Percentiles rank a stretch among this genome's conserved stretches.
Evolutionary conservation across 2,888 invertebrate genomes (phyloP).

Genomic region (Parnassius smintheus): DNA sequence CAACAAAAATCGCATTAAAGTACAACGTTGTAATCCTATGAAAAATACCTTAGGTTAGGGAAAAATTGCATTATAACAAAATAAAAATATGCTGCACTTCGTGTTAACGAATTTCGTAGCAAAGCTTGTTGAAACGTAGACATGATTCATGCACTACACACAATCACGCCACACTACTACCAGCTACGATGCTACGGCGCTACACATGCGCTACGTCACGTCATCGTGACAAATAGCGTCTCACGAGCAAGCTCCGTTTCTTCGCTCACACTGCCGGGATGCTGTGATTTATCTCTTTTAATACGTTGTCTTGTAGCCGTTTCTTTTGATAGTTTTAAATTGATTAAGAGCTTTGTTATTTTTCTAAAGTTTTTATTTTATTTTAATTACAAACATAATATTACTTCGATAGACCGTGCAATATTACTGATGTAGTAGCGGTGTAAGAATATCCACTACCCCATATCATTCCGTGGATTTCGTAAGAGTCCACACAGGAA

Average conservation of each 20-base stretch:
- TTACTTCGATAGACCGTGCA: background rate
- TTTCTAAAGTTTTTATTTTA: background rate
- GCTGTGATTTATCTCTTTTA: constrained; percentile 28
- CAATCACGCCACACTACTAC: constrained; percentile 30
- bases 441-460: too few relatives aligned
- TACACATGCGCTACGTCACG: constrained; percentile 30
- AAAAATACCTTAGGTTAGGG: background rate
- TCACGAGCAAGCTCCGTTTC: constrained; percentile 24
- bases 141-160: constrained; percentile 36
- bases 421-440: background rate
- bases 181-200: constrained; percentile 17
- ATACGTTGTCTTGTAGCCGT: constrained; percentile 27
- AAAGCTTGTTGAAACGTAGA: constrained; percentile 23
- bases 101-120: constrained; percentile 22
- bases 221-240: constrained; percentile 35
- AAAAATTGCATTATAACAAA: constrained; percentile 13
- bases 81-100: constrained; percentile 33
- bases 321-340: constrained; percentile 24
- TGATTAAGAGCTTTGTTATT: constrained; percentile 16
- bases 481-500: too few relatives aligned
- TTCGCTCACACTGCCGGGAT: constrained; percentile 18
- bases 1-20: too few relatives aligned
- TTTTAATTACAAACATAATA: background rate
- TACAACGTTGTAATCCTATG: background rate
- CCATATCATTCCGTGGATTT: too few relatives aligned